A percentile compares a stretch with the other conserved stretches of the same genome.
phyloP scores from a whole-genome alignment of 2,888 invertebrate species.

The Abrostola tripartita region DNA sequence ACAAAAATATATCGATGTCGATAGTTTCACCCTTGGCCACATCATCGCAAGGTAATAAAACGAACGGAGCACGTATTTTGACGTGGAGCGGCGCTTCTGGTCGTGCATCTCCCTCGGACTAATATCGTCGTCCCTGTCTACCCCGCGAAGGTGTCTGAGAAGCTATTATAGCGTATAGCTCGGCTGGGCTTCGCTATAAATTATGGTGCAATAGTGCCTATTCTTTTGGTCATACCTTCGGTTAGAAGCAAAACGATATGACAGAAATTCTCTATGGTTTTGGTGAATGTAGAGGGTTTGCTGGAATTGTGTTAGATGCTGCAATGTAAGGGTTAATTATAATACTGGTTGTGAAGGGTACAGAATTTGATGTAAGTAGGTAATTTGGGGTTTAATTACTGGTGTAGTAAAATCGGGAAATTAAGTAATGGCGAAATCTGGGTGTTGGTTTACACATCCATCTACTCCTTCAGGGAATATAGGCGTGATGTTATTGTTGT shows the following conservation, averaged over 20 bases:
- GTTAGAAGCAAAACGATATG: slow-evolving; percentile 72
- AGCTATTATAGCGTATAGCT: slow-evolving; percentile 85
- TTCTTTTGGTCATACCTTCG: slow-evolving; percentile 77
- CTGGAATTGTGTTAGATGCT: not conserved
- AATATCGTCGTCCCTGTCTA: slow-evolving; percentile 69
- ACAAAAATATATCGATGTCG: slow-evolving; percentile 68
- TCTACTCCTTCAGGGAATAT: no score
- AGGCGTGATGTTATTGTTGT: no score
- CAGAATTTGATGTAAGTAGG: no score
- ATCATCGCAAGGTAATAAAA: slow-evolving; percentile 84
- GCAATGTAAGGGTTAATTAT: no score
- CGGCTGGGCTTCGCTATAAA: slow-evolving; percentile 81
- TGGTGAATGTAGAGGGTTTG: slow-evolving; percentile 2
- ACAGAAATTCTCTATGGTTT: slow-evolving; percentile 71
- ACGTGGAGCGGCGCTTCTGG: slow-evolving; percentile 89
- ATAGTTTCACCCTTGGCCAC: slow-evolving; percentile 52
- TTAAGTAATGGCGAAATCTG: no score
- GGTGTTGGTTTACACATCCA: no score
- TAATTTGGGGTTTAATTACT: no score
- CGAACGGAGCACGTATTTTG: slow-evolving; percentile 89
- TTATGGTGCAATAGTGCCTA: slow-evolving; percentile 85
- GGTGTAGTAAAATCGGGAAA: no score
- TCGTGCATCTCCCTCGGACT: slow-evolving; percentile 71
- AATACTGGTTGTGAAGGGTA: no score
- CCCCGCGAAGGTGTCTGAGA: slow-evolving; percentile 81